These are phyloP conservation scores for Chelidonichthys spinosus DNA, from an alignment of 2,797 vertebrate genomes.

Conservation along the genomic window DNA sequence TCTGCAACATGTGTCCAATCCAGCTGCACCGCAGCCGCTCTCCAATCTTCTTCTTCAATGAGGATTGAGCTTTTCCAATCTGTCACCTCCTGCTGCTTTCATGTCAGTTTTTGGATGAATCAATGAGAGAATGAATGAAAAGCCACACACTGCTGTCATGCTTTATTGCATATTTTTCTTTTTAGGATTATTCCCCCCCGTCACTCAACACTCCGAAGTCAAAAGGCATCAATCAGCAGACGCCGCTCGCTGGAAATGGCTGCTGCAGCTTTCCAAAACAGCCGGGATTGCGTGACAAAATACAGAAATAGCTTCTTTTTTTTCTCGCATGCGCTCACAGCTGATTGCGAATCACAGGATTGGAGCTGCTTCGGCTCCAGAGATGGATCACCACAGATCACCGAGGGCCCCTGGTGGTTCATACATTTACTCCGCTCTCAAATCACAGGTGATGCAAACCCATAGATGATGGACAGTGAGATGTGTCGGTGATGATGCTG, in stretches of 20 bases:
- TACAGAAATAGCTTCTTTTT: constrained; percentile 55
- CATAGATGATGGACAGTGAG: not conserved
- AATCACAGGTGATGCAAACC: not conserved
- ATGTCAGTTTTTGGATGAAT: not conserved
- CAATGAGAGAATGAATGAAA: constrained; percentile 23
- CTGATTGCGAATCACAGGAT: constrained; percentile 53
- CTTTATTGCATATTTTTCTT: constrained; percentile 32
- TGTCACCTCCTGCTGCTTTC: constrained; percentile 30
- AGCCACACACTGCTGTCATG: constrained; percentile 11
- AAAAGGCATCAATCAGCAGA: constrained; percentile 46
- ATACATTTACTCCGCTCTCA: constrained; percentile 5
- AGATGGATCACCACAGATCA: constrained; percentile 33
- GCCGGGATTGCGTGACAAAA: constrained; percentile 62
- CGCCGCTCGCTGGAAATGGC: constrained; percentile 20
- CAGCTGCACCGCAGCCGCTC: constrained; percentile 1
- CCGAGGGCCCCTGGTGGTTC: constrained; percentile 64
- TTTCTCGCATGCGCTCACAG: constrained; percentile 50
- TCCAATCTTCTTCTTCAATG: constrained; percentile 46
- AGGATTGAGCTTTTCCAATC: constrained; percentile 52
- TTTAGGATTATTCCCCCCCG: constrained; percentile 14
- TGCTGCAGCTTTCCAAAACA: constrained; percentile 20
- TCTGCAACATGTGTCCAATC: constrained; percentile 25
- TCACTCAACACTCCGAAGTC: constrained; percentile 49
- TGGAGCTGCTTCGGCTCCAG: constrained; percentile 26
- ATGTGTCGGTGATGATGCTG: not conserved